Percentiles rank a stretch among this genome's conserved stretches.
Conservation (phyloP, 2,113 vertebrate species). For the Grammomys surdaster region DNA sequence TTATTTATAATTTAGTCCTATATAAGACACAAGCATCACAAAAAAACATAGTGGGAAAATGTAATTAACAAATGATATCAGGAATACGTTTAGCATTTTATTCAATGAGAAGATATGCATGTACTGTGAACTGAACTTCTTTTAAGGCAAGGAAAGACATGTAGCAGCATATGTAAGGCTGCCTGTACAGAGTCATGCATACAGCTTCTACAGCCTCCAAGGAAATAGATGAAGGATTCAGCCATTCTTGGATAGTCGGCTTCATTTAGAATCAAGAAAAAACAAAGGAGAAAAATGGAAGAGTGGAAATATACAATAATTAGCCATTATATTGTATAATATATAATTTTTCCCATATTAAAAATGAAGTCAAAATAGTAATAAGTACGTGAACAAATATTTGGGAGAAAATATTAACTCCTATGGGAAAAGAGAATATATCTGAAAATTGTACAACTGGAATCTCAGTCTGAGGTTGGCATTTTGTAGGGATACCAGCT, state of each 20-base stretch:
- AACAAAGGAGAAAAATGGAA: neutral
- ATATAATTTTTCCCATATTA: neutral
- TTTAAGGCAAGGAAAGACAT: neutral
- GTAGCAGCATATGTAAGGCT: neutral
- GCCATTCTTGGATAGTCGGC: neutral
- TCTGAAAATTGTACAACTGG: neutral
- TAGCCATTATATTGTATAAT: neutral
- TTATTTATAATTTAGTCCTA: neutral
- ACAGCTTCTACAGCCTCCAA: neutral
- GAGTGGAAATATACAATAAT: neutral
- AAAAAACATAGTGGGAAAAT: neutral
- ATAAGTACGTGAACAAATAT: neutral
- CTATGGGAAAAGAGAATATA: neutral
- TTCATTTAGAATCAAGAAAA: neutral
- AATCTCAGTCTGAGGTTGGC: neutral
- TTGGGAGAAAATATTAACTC: neutral
- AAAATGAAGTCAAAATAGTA: slow-evolving; percentile 39
- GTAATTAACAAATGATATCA: neutral
- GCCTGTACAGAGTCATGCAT: neutral
- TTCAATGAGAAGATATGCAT: neutral
- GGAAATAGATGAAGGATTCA: neutral
- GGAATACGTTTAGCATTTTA: neutral
- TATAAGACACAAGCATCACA: neutral
- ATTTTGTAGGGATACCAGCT: neutral
- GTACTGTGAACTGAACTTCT: neutral